phyloP scores from a whole-genome alignment of 2,797 vertebrate species.

The Malacoraja senta region DNA sequence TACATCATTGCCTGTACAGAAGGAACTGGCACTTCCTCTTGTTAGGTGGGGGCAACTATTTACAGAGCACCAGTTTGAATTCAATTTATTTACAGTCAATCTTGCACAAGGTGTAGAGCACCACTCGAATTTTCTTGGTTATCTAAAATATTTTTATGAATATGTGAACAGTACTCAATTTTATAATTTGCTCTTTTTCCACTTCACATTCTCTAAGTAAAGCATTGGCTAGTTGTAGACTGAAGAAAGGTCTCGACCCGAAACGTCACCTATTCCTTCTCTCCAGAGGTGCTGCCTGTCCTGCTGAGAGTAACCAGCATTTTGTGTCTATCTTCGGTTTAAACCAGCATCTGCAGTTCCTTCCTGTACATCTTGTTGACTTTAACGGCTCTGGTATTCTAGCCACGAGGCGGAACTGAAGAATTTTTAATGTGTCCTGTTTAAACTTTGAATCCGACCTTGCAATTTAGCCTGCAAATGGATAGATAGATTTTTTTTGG shows the following conservation, averaged over 20 bases:
- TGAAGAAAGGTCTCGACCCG: too few species aligned
- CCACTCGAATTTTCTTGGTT: neutral
- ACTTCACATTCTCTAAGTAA: neutral
- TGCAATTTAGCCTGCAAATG: neutral
- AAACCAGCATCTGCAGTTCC: too few species aligned
- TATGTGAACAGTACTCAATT: neutral
- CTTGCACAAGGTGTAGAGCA: neutral
- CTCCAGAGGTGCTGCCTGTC: too few species aligned
- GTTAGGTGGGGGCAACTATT: neutral
- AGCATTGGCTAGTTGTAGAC: too few species aligned
- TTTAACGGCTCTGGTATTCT: neutral
- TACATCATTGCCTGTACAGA: neutral
- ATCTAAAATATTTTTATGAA: neutral
- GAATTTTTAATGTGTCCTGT: neutral
- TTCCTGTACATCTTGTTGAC: too few species aligned
- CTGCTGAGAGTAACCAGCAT: too few species aligned
- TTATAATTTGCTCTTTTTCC: neutral
- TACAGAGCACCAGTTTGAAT: neutral
- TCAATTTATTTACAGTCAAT: neutral
- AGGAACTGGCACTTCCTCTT: constrained; percentile 1
- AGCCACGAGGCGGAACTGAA: neutral
- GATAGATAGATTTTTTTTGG: neutral
- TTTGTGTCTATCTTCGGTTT: too few species aligned
- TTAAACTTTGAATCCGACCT: neutral
- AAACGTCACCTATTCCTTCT: too few species aligned